These are phyloP conservation scores for Bombus consobrinus DNA, from an alignment of 1,140 invertebrate genomes.

Conservation along the genomic window DNA sequence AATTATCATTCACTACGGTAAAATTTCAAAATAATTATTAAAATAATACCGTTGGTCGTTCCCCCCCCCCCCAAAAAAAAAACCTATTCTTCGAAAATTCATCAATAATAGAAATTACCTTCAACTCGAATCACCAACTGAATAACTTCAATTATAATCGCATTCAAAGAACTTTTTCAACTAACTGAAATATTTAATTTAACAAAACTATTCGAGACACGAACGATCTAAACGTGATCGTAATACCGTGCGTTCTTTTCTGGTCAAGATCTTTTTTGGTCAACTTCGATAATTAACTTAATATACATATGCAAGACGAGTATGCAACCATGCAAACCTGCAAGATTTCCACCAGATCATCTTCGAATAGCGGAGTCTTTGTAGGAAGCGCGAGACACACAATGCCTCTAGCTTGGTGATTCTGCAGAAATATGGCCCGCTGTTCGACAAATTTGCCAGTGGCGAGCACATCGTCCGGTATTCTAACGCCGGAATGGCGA, in stretches of 20 bases:
- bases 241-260: too few relatives aligned
- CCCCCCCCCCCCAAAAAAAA: too few relatives aligned
- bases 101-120: too few relatives aligned
- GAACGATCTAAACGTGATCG: too few relatives aligned
- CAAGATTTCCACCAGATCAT: slow-evolving; percentile 79
- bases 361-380: slow-evolving; percentile 77
- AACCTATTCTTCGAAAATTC: too few relatives aligned
- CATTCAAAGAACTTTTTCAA: background rate
- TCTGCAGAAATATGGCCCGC: slow-evolving; percentile 81
- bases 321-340: slow-evolving; percentile 64
- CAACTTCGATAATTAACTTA: background rate
- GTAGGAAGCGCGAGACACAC: slow-evolving; percentile 85
- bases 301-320: background rate
- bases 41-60: too few relatives aligned
- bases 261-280: too few relatives aligned
- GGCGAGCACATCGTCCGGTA: slow-evolving; percentile 84
- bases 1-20: too few relatives aligned
- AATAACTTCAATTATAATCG: too few relatives aligned
- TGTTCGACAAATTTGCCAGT: slow-evolving; percentile 84
- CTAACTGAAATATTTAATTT: background rate
- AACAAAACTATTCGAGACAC: too few relatives aligned
- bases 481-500: slow-evolving; percentile 80
- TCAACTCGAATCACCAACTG: too few relatives aligned
- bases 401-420: slow-evolving; percentile 83
- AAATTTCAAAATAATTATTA: too few relatives aligned